Base-by-base conservation (phyloP, 2,113 vertebrate species). In the Trochalopteron elliotii region DNA sequence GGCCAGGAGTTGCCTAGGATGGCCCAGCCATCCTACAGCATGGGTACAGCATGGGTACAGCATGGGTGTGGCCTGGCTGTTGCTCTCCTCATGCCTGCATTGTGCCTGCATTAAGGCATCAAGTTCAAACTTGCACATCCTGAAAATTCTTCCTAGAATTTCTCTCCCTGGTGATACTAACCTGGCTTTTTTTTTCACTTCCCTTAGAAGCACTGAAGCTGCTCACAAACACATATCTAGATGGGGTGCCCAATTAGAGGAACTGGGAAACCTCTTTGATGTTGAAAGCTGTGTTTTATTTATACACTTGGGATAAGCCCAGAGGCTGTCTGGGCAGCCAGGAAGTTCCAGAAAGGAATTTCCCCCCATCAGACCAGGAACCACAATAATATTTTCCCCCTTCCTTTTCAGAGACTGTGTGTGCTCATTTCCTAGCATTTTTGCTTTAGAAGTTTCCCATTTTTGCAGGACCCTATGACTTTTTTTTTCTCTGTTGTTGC, bases 181-280 rank as follows among this genome's bases (percentile, higher is more conserved):
- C 18, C 24, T 85, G 86, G 7, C 21, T 85, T 27, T 71, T 71
- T 69, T 35, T 67, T 25, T 25, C 15, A 42, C 21, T 82, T 92
- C 60, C 31, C 16, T 72, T 88, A 44, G 65, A 85, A 82, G n/a
- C 49, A 45, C 15, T 60, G 65, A 78, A 85, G 65, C 44, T 64
- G 18, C 16, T 93, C 57, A 39, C 37, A 82, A 83, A 60, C n/a
- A 60, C 21, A 31, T 30, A 76, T 56, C 25, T 88, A 76, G 67
- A 90, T 83, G 35, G 33, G 3, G 24, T 77, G 47, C 42, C 50
- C 42, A 74, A 13, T 15, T 39, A 80, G 10, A 88, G 42, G 47
- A 92, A 78, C 60, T 55, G 52, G 91, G 93, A 94, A 95, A 74
- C 79, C 71, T 90, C 79, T 96, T 93, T 94, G 75, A 80, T 92